Percentiles rank a stretch among this genome's conserved stretches.
Evolutionary conservation across 2,113 vertebrate species (phyloP).

Genomic region (Phycodurus eques): DNA sequence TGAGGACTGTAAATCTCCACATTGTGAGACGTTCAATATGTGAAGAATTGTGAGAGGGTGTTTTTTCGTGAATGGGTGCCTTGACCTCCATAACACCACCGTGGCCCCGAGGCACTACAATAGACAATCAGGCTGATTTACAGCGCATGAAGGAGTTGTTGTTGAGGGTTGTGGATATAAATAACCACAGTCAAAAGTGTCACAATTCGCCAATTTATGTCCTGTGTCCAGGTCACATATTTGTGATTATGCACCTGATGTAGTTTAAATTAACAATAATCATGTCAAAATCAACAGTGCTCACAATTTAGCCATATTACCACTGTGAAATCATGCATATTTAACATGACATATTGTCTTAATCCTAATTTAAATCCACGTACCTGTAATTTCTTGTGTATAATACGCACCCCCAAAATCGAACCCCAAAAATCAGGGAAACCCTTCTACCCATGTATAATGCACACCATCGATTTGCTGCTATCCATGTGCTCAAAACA

Average conservation of each 20-base stretch:
- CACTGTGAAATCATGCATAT: no score
- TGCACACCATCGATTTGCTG: no score
- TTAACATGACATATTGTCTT: not conserved
- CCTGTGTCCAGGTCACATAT: not conserved
- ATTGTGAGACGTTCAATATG: conserved; percentile 2
- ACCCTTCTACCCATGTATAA: no score
- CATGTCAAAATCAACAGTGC: not conserved
- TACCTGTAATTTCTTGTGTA: no score
- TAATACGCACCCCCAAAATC: no score
- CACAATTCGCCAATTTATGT: not conserved
- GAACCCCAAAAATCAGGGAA: no score
- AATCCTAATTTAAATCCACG: no score
- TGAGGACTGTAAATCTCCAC: not conserved
- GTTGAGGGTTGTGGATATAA: conserved; percentile 5
- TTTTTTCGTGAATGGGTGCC: conserved; percentile 8
- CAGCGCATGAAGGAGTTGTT: conserved; percentile 25
- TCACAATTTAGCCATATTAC: no score
- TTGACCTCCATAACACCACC: conserved; percentile 14
- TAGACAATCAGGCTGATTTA: conserved; percentile 31
- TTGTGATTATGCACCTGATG: not conserved
- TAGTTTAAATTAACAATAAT: not conserved
- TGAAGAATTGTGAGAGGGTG: conserved; percentile 1
- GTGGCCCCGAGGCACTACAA: conserved; percentile 20
- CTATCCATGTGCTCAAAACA: no score
- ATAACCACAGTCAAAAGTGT: not conserved